A percentile compares a stretch with the other conserved stretches of the same genome.
Conservation (phyloP, 2,113 vertebrate genomes). For the Catharus minimus region DNA sequence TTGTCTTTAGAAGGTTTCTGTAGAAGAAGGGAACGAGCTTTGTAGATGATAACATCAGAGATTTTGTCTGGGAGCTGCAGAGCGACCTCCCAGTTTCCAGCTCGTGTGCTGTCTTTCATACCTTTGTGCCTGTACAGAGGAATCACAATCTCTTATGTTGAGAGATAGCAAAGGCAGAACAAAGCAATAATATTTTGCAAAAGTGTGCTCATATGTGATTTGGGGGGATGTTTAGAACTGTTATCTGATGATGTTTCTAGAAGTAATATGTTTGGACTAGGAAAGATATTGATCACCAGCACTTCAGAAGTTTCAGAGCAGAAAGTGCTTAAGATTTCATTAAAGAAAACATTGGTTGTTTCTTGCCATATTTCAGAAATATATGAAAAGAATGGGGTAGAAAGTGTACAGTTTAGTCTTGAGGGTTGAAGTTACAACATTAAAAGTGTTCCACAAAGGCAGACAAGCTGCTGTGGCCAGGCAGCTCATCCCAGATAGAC, state of each 20-base stretch:
- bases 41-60: constrained; percentile 50
- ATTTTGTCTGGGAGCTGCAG: constrained; percentile 36
- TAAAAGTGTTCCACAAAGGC: not conserved
- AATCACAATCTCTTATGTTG: constrained; percentile 14
- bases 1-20: not conserved
- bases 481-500: not conserved
- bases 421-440: not conserved
- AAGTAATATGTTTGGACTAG: not conserved
- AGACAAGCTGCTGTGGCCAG: not conserved
- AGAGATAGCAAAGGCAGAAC: constrained; percentile 6
- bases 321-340: constrained; percentile 20
- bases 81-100: constrained; percentile 5
- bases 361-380: not conserved
- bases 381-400: not conserved
- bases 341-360: not conserved
- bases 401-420: not conserved
- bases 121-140: not conserved
- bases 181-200: constrained; percentile 1
- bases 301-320: not conserved
- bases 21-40: constrained; percentile 7
- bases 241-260: constrained; percentile 38
- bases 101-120: not conserved
- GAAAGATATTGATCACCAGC: not conserved
- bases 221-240: not conserved
- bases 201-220: not conserved